phyloP scores from a whole-genome alignment of 1,140 invertebrate species.

The Diorhabda sublineata region DNA sequence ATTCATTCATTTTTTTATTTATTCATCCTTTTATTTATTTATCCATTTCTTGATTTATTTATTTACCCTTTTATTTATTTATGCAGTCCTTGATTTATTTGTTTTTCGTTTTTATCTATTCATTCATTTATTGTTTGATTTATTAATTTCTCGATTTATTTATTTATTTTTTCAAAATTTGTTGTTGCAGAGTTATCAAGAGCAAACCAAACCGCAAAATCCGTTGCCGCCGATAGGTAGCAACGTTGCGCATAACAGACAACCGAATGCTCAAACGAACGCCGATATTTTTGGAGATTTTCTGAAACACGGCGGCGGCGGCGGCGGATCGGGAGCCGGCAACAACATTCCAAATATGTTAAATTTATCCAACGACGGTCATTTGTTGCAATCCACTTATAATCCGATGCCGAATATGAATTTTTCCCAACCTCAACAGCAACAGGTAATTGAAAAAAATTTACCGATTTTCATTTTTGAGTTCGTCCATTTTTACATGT shows the following conservation, averaged over 20 bases:
- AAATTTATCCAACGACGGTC: slow-evolving; percentile 48
- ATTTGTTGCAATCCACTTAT: slow-evolving; percentile 34
- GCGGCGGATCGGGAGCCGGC: too few species aligned
- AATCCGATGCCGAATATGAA: slow-evolving; percentile 47
- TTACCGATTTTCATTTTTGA: neutral
- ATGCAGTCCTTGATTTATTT: too few species aligned
- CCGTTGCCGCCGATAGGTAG: slow-evolving; percentile 40
- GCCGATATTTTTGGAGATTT: slow-evolving; percentile 36
- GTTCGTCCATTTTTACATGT: too few species aligned
- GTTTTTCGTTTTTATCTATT: too few species aligned
- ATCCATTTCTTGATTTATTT: too few species aligned
- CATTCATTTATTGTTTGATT: too few species aligned
- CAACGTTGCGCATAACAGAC: slow-evolving; percentile 36
- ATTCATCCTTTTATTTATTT: neutral
- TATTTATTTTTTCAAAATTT: too few species aligned
- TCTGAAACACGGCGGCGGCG: slow-evolving; percentile 29
- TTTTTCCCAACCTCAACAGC: slow-evolving; percentile 48
- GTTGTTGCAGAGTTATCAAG: slow-evolving; percentile 23
- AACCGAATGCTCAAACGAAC: slow-evolving; percentile 27
- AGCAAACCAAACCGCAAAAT: slow-evolving; percentile 38
- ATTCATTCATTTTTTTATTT: slow-evolving; percentile 4
- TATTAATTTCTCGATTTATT: too few species aligned
- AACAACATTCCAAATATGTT: slow-evolving; percentile 46
- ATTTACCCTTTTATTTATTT: too few species aligned
- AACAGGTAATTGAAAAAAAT: slow-evolving; percentile 19